phyloP scores from a whole-genome alignment of 2,113 vertebrate species.

The Semicossyphus pulcher region DNA sequence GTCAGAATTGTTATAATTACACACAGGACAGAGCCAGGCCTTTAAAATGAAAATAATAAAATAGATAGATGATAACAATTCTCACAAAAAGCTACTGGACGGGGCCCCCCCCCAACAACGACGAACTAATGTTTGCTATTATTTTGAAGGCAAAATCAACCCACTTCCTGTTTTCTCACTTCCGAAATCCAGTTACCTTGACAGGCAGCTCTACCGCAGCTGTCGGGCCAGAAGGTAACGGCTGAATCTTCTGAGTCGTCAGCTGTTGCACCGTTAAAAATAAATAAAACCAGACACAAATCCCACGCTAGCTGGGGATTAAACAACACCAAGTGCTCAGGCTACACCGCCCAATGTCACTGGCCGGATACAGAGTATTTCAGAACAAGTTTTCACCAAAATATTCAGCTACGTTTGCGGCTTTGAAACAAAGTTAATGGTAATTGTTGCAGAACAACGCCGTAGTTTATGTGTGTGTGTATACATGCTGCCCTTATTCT shows the following conservation, averaged over 20 bases:
- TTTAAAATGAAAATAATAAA: too few relatives aligned
- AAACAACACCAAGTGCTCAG: conserved; percentile 59
- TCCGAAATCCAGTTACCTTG: conserved; percentile 8
- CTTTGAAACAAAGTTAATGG: conserved; percentile 69
- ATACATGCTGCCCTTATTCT: not conserved
- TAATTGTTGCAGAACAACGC: not conserved
- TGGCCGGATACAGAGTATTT: conserved; percentile 6
- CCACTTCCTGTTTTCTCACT: conserved; percentile 31
- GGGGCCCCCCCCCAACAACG: too few relatives aligned
- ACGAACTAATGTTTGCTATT: not conserved
- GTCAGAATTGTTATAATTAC: too few relatives aligned
- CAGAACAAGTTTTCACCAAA: conserved; percentile 8
- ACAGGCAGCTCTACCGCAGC: conserved; percentile 60
- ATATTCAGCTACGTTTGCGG: conserved; percentile 31
- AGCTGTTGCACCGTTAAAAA: conserved; percentile 84
- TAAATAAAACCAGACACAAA: conserved; percentile 83
- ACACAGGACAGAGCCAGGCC: too few relatives aligned
- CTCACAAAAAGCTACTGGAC: too few relatives aligned
- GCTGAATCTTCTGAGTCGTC: conserved; percentile 76
- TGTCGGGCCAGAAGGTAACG: conserved; percentile 79
- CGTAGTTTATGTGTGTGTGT: not conserved
- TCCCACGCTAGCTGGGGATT: conserved; percentile 76
- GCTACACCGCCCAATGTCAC: conserved; percentile 61
- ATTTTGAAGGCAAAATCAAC: conserved; percentile 40
- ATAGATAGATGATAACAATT: too few relatives aligned